These are phyloP conservation scores for Morelia viridis DNA, from an alignment of 2,797 vertebrate genomes.

Conservation along the genomic window DNA sequence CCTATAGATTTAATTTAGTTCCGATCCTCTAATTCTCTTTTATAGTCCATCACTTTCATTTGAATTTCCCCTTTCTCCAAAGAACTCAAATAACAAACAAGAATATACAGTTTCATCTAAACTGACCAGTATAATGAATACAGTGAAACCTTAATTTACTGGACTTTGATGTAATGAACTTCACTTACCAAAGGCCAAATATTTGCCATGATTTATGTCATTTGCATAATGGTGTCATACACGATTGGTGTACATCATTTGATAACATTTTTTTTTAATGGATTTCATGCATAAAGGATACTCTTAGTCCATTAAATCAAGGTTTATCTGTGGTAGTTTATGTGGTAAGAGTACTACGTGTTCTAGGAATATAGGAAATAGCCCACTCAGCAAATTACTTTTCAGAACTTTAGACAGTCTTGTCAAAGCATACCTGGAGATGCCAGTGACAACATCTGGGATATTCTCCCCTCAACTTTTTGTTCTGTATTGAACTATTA, in stretches of 20 bases:
- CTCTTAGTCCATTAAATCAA: neutral
- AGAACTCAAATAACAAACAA: neutral
- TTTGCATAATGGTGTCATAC: neutral
- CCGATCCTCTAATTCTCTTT: neutral
- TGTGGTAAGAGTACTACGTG: neutral
- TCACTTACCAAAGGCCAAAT: neutral
- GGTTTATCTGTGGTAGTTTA: neutral
- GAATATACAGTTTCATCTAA: neutral
- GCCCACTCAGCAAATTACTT: neutral
- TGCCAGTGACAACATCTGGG: neutral
- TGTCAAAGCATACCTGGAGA: neutral
- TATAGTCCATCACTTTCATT: neutral
- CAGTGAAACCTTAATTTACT: neutral
- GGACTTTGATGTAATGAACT: neutral
- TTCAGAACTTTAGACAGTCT: neutral
- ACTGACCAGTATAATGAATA: neutral
- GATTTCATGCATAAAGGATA: neutral
- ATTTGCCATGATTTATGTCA: neutral
- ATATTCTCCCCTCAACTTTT: no score
- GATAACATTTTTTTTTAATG: neutral
- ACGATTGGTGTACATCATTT: neutral
- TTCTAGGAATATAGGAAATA: neutral
- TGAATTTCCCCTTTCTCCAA: neutral
- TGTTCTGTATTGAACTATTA: neutral
- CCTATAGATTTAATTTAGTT: neutral